Evolutionary conservation across 2,888 invertebrate species (phyloP).

Genomic region (Galeopsomyia nigrocyanea): DNA sequence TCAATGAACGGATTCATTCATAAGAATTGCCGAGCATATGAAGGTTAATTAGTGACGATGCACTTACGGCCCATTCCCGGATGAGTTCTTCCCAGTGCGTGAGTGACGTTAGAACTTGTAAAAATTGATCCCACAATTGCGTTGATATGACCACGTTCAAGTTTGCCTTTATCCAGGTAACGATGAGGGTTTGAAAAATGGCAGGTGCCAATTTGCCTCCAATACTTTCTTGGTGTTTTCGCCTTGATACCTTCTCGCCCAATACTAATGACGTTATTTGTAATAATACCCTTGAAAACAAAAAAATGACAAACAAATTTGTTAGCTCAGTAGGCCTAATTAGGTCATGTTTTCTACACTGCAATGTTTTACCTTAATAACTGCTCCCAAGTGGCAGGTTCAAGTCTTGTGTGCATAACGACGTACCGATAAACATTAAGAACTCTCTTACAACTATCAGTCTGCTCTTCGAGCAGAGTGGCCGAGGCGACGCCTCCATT

Average conservation of each 20-base stretch:
- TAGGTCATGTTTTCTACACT: not conserved
- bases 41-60: slow-evolving; percentile 28
- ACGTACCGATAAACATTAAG: slow-evolving; percentile 96
- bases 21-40: slow-evolving; percentile 19
- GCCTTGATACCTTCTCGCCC: slow-evolving; percentile 82
- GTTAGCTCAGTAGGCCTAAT: not conserved
- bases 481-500: slow-evolving; percentile 70
- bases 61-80: slow-evolving; percentile 93
- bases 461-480: slow-evolving; percentile 90
- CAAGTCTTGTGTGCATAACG: slow-evolving; percentile 97
- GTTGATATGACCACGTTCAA: slow-evolving; percentile 91
- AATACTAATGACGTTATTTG: slow-evolving; percentile 93
- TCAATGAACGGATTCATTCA: slow-evolving; percentile 36
- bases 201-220: slow-evolving; percentile 88
- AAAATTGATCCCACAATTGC: slow-evolving; percentile 94
- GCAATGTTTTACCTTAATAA: slow-evolving; percentile 59
- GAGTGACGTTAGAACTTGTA: slow-evolving; percentile 86
- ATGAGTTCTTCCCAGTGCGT: slow-evolving; percentile 96
- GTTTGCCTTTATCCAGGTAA: slow-evolving; percentile 98
- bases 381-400: slow-evolving; percentile 88
- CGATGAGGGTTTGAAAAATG: slow-evolving; percentile 92
- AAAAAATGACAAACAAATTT: too few species aligned
- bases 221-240: slow-evolving; percentile 77
- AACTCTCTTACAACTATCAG: slow-evolving; percentile 95
- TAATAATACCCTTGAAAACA: slow-evolving; percentile 76